Conservation (phyloP, 2,888 invertebrate species). For the Scaptomyza tumidula region DNA sequence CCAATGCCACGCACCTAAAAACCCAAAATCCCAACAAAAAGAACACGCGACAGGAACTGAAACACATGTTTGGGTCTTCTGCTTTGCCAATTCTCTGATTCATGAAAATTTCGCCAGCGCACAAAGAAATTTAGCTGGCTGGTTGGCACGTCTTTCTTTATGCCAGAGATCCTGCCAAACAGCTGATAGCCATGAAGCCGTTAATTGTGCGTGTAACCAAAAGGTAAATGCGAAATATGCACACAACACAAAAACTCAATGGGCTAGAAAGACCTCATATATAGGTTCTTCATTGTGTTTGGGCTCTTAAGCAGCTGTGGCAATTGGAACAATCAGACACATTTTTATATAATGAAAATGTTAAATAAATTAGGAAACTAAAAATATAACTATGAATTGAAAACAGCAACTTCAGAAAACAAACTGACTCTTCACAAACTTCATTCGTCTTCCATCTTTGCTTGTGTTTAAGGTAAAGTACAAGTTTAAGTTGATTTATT, state of each 20-base stretch:
- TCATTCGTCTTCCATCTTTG: too few relatives aligned
- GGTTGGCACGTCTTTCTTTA: constrained; percentile 3
- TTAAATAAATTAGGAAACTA: not conserved
- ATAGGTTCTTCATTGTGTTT: constrained; percentile 1
- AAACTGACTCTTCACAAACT: too few relatives aligned
- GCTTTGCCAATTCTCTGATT: constrained; percentile 51
- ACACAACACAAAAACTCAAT: constrained; percentile 40
- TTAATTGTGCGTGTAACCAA: constrained; percentile 69
- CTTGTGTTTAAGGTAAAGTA: too few relatives aligned
- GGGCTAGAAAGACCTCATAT: constrained; percentile 35
- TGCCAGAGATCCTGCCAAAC: constrained; percentile 44
- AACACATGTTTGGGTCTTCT: constrained; percentile 52
- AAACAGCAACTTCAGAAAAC: too few relatives aligned
- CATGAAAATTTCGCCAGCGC: constrained; percentile 40
- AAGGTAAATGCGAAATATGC: constrained; percentile 33
- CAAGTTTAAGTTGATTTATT: too few relatives aligned
- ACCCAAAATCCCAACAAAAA: constrained; percentile 3
- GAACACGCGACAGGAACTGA: constrained; percentile 60
- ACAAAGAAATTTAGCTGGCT: constrained; percentile 30
- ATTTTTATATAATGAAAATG: not conserved
- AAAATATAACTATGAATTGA: not conserved
- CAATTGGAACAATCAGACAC: constrained; percentile 11
- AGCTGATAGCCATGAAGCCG: constrained; percentile 69
- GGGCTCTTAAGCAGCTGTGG: constrained; percentile 45
- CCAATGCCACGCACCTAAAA: not conserved